Percentiles rank a stretch among this genome's conserved stretches.
phyloP scores from a whole-genome alignment of 2,888 invertebrate species.

The Rhagonycha fulva region DNA sequence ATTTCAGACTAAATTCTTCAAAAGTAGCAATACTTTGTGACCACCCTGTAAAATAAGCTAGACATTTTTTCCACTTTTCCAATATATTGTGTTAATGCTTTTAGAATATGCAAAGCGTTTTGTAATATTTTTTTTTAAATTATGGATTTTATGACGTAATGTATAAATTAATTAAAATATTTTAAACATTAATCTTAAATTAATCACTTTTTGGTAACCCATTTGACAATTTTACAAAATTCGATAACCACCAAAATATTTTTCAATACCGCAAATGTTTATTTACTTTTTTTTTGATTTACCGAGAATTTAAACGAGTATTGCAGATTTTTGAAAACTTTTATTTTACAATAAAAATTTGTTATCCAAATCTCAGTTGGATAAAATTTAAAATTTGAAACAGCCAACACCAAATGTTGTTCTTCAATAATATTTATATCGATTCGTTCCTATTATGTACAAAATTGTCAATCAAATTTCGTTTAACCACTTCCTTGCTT shows the following conservation, averaged over 20 bases:
- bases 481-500: neutral
- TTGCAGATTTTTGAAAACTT: neutral
- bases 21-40: neutral
- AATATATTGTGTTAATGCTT: neutral
- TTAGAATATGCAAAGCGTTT: neutral
- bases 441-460: neutral
- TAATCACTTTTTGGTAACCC: neutral
- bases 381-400: neutral
- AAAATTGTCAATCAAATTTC: neutral
- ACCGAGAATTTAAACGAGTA: neutral
- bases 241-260: neutral
- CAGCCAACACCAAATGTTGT: neutral
- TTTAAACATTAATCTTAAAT: neutral
- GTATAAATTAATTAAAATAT: neutral
- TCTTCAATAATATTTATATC: neutral
- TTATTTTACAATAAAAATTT: neutral
- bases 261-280: neutral
- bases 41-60: neutral
- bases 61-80: neutral
- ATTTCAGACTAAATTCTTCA: too few species aligned
- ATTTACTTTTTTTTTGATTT: neutral
- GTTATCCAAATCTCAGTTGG: neutral
- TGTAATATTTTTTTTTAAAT: neutral
- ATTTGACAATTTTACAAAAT: too few species aligned
- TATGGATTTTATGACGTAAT: neutral